Evolutionary conservation across 2,113 vertebrate genomes (phyloP).

Genomic region (Geococcyx californianus): DNA sequence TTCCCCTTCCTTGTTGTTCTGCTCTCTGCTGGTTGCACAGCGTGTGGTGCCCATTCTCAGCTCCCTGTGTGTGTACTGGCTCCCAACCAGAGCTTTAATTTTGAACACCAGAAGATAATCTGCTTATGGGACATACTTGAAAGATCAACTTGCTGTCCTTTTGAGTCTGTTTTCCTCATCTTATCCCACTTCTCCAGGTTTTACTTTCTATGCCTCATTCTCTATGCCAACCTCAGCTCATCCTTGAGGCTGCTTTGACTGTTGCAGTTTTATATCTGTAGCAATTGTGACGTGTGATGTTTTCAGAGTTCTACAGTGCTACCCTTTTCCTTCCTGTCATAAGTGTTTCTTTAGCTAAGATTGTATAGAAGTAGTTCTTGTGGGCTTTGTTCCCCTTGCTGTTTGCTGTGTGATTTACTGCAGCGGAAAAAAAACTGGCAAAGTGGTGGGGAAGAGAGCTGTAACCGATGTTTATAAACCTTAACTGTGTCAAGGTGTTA

Average conservation of each 20-base stretch:
- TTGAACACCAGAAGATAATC: neutral
- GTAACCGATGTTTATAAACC: neutral
- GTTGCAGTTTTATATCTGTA: rapidly evolving
- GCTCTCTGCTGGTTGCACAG: neutral
- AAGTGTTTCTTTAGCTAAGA: neutral
- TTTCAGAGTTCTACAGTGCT: neutral
- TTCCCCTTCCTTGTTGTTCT: neutral
- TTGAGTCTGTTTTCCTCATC: neutral
- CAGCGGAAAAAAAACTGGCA: neutral
- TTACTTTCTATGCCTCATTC: neutral
- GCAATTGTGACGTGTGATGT: rapidly evolving
- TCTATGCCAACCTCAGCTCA: neutral
- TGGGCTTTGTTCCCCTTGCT: neutral
- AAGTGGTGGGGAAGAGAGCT: neutral
- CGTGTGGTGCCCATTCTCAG: rapidly evolving
- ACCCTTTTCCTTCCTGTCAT: neutral
- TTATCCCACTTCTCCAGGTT: neutral
- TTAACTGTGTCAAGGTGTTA: too few relatives aligned
- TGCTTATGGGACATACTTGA: neutral
- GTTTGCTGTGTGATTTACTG: neutral
- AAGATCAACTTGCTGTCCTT: neutral
- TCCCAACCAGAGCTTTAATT: neutral
- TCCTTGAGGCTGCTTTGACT: neutral
- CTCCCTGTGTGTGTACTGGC: rapidly evolving
- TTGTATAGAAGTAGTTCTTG: neutral